Percentiles rank a stretch among this genome's conserved stretches.
These are phyloP conservation scores for Schizopygopsis malacanthus DNA, from an alignment of 2,797 vertebrate species.

Conservation along the genomic window DNA sequence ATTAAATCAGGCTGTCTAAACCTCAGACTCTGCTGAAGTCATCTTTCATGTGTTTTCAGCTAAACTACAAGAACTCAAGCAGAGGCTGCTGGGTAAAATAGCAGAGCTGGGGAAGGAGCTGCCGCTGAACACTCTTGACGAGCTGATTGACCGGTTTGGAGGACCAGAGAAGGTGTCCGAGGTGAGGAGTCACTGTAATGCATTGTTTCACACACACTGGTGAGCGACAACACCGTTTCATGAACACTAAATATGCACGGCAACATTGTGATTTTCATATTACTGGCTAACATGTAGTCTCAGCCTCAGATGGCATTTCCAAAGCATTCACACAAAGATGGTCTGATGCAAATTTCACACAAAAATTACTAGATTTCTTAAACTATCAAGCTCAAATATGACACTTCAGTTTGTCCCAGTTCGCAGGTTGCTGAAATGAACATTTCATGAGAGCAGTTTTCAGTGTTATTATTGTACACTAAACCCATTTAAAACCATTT, in stretches of 20 bases:
- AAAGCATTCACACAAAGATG: not conserved
- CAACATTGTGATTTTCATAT: not conserved
- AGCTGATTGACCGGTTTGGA: conserved; percentile 92
- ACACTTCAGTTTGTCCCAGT: no score
- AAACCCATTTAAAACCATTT: no score
- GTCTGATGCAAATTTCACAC: not conserved
- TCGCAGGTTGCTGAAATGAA: not conserved
- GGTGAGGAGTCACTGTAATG: conserved; percentile 72
- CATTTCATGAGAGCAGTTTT: no score
- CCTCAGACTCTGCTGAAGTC: not conserved
- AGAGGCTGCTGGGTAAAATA: conserved; percentile 87
- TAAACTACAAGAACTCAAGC: conserved; percentile 89
- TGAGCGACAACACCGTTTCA: not conserved
- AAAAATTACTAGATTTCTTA: not conserved
- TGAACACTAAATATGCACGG: not conserved
- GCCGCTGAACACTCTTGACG: conserved; percentile 96
- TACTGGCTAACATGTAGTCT: not conserved
- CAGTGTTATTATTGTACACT: no score
- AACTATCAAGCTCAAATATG: not conserved
- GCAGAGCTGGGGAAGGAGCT: conserved; percentile 90
- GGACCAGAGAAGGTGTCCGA: conserved; percentile 93
- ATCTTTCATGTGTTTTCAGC: conserved; percentile 65
- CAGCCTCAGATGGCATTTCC: not conserved
- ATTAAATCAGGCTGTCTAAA: conserved; percentile 41
- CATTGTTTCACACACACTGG: no score